Evolutionary conservation across 64 coral and sea anemone genomes (phyloP), one percentile per base, ranked within the genome.

Genomic region (Cladopsammia gracilis): DNA sequence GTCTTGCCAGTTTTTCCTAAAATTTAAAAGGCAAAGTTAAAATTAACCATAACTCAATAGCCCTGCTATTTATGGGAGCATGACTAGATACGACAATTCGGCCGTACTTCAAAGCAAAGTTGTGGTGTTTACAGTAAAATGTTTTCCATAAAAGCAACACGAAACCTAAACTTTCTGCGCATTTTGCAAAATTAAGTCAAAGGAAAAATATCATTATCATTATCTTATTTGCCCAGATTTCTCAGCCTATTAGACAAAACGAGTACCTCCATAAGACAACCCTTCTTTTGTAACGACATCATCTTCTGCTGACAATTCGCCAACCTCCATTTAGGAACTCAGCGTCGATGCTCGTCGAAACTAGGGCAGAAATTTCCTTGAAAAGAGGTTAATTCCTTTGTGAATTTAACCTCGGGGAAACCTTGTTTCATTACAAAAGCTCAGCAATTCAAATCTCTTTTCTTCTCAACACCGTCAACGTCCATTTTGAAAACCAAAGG

Each of bases 401-500:
- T 50, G 43, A 84, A 84, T 49, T 49, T 84, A 67, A 84, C 62
- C 80, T 84, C 80, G 14, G 4, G 19, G 18, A 68, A 84, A 66
- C 6, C 19, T 23, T 6, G 42, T 45, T 48, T 66, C 80, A 84
- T 67, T 67, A 67, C 80, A 66, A 84, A 84, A 65, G 13, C 26
- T 18, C 6, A 24, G 10, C 13, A 48, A 48, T 18, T 48, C 19
- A 68, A 75, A 48, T 67, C 20, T 50, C 45, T 49, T 44, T 67
- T 24, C 60, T 67, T 48, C 43, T 47, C 61, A 66, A 6, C 58
- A n/a, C 34, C 6, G 58, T 67, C 80, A 84, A 84, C 62, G 80
- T 84, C 80, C 80, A 84, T 84, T 84, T 84, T 84, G 80, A 84
- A 34, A n/a, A 83, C 49, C 48, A 83, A 83, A 43, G 61, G 43